Conservation (phyloP, 2,113 vertebrate species). For the Sterna hirundo region DNA sequence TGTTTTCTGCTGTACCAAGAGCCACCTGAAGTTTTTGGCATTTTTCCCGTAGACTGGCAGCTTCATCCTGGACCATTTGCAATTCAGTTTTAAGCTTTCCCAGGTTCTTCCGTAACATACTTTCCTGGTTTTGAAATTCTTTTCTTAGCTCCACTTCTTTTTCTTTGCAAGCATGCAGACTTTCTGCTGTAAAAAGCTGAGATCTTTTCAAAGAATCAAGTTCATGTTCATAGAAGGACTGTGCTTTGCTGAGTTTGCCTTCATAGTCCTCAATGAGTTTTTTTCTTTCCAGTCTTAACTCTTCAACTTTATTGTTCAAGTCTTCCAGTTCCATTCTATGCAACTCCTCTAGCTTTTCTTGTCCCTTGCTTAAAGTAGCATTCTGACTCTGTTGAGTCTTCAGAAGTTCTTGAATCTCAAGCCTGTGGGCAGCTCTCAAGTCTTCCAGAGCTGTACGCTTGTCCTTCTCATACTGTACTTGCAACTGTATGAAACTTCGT, state of each 20-base stretch:
- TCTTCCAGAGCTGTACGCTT: slow-evolving; percentile 89
- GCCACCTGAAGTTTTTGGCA: slow-evolving; percentile 90
- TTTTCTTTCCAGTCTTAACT: slow-evolving; percentile 90
- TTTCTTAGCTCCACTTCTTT: slow-evolving; percentile 92
- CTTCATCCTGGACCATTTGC: slow-evolving; percentile 91
- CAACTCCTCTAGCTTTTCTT: slow-evolving; percentile 88
- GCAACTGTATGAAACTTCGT: slow-evolving; percentile 86
- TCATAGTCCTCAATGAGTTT: slow-evolving; percentile 94
- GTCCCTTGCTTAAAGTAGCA: slow-evolving; percentile 87
- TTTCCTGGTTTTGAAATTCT: slow-evolving; percentile 95
- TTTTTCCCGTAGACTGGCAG: slow-evolving; percentile 87
- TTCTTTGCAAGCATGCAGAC: slow-evolving; percentile 92
- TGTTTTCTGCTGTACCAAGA: slow-evolving; percentile 82
- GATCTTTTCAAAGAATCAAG: slow-evolving; percentile 96
- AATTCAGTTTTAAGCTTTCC: slow-evolving; percentile 85
- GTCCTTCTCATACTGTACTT: slow-evolving; percentile 92
- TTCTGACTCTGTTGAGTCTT: slow-evolving; percentile 91
- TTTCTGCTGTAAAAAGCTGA: slow-evolving; percentile 94
- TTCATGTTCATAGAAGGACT: slow-evolving; percentile 93
- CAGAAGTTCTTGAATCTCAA: slow-evolving; percentile 91
- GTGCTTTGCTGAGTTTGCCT: slow-evolving; percentile 94
- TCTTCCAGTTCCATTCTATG: slow-evolving; percentile 89
- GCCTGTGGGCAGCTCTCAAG: slow-evolving; percentile 83
- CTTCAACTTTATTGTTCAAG: slow-evolving; percentile 85
- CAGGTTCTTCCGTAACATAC: slow-evolving; percentile 88